These are phyloP conservation scores for Metalampra italica DNA, from an alignment of 2,888 invertebrate genomes.

Conservation along the genomic window DNA sequence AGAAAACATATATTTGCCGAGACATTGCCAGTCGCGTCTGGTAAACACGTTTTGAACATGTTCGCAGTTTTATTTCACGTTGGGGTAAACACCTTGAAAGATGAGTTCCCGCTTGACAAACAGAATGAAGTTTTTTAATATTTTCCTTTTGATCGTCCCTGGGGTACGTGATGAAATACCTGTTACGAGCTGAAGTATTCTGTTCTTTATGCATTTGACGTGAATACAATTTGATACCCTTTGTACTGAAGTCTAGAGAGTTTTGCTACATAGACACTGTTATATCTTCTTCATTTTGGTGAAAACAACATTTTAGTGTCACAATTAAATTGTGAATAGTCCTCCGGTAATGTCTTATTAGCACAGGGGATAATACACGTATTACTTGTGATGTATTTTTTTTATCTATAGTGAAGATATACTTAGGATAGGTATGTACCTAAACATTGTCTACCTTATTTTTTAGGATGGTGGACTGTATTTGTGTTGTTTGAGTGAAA, in stretches of 20 bases:
- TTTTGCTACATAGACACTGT: too few species aligned
- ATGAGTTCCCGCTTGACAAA: conserved; percentile 62
- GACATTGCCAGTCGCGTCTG: conserved; percentile 24
- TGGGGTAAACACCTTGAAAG: conserved; percentile 62
- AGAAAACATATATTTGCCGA: conserved; percentile 23
- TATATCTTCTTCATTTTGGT: too few species aligned
- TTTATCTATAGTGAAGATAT: too few species aligned
- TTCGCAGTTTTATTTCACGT: conserved; percentile 63
- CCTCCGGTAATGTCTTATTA: too few species aligned
- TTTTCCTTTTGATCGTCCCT: conserved; percentile 36
- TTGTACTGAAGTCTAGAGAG: not conserved
- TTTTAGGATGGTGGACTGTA: too few species aligned
- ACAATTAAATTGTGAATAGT: too few species aligned
- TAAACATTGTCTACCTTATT: too few species aligned
- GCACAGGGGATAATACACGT: too few species aligned
- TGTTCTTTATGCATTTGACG: not conserved
- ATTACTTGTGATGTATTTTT: too few species aligned
- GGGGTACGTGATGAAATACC: conserved; percentile 11
- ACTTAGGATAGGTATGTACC: too few species aligned
- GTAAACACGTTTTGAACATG: conserved; percentile 58
- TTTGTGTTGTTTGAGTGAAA: too few species aligned
- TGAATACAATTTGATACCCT: not conserved
- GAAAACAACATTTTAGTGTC: too few species aligned
- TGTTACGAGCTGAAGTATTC: not conserved
- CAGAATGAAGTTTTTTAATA: conserved; percentile 59